Evolutionary conservation across 2,888 invertebrate species (phyloP).

Genomic region (Amblyteles armatorius): DNA sequence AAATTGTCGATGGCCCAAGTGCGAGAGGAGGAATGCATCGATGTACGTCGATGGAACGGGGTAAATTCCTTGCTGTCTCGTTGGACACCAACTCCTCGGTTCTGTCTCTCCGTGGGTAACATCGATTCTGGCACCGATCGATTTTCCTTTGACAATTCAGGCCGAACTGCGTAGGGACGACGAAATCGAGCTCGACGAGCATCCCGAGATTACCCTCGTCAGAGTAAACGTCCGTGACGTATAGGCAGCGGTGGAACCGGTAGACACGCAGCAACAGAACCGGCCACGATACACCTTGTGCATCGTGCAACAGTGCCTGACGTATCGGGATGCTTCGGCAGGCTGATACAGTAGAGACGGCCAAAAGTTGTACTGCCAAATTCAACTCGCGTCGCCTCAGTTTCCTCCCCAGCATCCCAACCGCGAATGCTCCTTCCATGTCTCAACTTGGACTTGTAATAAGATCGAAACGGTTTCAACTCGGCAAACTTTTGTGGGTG

Average conservation of each 20-base stretch:
- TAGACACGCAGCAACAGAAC: constrained; percentile 19
- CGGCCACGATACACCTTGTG: constrained; percentile 12
- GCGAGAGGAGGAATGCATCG: constrained; percentile 25
- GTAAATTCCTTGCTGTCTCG: constrained; percentile 19
- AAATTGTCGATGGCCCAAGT: constrained; percentile 37
- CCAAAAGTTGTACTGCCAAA: neutral
- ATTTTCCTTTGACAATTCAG: constrained; percentile 50
- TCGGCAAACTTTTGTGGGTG: neutral
- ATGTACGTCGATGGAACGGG: neutral
- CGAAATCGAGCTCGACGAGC: constrained; percentile 52
- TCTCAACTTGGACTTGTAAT: neutral
- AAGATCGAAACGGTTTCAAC: neutral
- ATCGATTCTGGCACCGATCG: constrained; percentile 31
- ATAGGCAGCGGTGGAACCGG: neutral
- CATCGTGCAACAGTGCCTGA: constrained; percentile 23
- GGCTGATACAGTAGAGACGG: constrained; percentile 6
- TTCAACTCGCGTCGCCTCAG: neutral
- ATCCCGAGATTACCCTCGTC: constrained; percentile 47
- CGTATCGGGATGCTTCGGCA: constrained; percentile 4
- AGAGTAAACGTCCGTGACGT: constrained; percentile 52
- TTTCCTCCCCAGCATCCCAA: neutral
- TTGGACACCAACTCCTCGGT: constrained; percentile 6
- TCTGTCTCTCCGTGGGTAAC: neutral
- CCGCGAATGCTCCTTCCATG: neutral
- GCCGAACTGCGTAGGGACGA: constrained; percentile 40